These are phyloP conservation scores for Drosophila pseudotalamancana DNA, from an alignment of 2,888 invertebrate species.

Conservation along the genomic window DNA sequence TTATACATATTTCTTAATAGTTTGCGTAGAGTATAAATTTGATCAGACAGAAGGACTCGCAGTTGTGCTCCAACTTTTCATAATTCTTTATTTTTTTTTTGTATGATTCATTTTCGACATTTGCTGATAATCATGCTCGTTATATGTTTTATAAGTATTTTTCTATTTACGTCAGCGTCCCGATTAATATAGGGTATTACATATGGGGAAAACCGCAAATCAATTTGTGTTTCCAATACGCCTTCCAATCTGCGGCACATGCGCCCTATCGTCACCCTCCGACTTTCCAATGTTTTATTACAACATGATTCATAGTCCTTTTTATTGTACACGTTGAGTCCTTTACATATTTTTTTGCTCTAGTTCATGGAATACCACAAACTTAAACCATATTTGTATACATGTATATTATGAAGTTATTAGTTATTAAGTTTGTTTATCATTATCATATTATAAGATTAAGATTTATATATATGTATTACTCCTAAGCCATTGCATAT, in stretches of 20 bases:
- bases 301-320: constrained; percentile 56
- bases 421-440: not conserved
- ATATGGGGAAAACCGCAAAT: constrained; percentile 19
- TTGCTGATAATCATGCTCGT: constrained; percentile 34
- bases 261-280: constrained; percentile 21
- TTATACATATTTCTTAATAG: no score
- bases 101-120: constrained; percentile 26
- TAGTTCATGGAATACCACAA: not conserved
- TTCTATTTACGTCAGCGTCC: constrained; percentile 40
- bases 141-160: not conserved
- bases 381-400: not conserved
- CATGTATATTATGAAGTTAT: not conserved
- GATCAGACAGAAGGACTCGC: no score
- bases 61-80: constrained; percentile 1
- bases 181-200: constrained; percentile 9
- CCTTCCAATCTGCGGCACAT: constrained; percentile 33
- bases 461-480: not conserved
- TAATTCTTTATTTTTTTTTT: not conserved
- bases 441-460: not conserved
- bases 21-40: no score
- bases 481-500: constrained; percentile 23
- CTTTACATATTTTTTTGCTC: not conserved
- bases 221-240: constrained; percentile 39
- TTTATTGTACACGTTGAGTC: constrained; percentile 8
- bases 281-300: constrained; percentile 20